Evolutionary conservation across 2,113 vertebrate genomes (phyloP).

Genomic region (Meriones unguiculatus): DNA sequence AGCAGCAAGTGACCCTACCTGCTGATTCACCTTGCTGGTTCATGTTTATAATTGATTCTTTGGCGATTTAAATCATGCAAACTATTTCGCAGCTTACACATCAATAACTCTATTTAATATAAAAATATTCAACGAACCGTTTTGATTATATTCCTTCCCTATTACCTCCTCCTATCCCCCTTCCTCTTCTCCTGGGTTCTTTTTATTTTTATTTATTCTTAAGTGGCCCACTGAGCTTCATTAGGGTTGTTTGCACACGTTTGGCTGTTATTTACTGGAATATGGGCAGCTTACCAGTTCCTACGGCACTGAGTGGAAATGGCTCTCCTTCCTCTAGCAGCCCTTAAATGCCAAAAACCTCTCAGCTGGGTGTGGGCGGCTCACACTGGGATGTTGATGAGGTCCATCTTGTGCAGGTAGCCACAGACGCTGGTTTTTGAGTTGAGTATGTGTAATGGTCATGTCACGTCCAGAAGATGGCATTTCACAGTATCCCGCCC

Average conservation of each 20-base stretch:
- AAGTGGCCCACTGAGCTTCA: background rate
- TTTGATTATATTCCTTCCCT: background rate
- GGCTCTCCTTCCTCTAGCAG: background rate
- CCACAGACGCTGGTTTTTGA: too few relatives aligned
- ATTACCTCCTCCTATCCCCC: background rate
- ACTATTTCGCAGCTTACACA: background rate
- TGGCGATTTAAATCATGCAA: background rate
- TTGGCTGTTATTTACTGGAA: background rate
- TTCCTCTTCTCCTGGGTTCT: too few relatives aligned
- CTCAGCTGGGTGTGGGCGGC: background rate
- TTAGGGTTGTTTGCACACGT: too few relatives aligned
- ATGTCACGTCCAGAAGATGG: background rate
- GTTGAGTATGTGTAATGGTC: background rate
- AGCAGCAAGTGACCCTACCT: background rate
- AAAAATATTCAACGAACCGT: background rate
- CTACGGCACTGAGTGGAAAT: background rate
- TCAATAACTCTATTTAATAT: background rate
- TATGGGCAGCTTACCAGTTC: background rate
- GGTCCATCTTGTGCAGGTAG: background rate
- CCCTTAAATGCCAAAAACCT: background rate
- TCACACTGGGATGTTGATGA: too few relatives aligned
- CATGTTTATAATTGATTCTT: background rate
- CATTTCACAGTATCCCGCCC: too few relatives aligned
- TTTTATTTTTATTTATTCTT: background rate
- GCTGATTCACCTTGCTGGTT: too few relatives aligned